Evolutionary conservation across 2,113 vertebrate species (phyloP).

Genomic region (Ciconia boyciana): DNA sequence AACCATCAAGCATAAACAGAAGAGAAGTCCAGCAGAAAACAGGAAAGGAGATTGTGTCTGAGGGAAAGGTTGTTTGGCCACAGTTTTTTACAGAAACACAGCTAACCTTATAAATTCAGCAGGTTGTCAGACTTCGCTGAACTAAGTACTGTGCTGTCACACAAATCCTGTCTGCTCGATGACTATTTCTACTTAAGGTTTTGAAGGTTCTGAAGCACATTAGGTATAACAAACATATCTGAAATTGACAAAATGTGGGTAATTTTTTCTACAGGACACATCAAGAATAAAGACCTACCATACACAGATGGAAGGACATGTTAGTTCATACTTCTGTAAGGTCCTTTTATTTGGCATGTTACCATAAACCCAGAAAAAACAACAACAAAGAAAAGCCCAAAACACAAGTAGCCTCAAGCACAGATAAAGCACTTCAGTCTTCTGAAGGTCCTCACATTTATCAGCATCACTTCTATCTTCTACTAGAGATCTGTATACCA

Average conservation of each 20-base stretch:
- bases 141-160: neutral
- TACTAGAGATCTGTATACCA: neutral
- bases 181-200: neutral
- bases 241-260: neutral
- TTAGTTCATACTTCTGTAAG: neutral
- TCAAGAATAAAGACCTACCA: neutral
- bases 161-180: neutral
- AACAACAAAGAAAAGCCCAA: neutral
- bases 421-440: neutral
- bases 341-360: neutral
- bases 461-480: neutral
- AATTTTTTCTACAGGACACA: neutral
- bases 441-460: neutral
- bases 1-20: neutral
- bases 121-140: neutral
- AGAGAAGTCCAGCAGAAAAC: neutral
- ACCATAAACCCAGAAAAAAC: neutral
- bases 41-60: neutral
- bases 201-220: neutral
- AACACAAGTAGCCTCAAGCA: neutral
- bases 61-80: neutral
- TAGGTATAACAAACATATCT: neutral
- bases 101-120: neutral
- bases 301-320: fast-evolving
- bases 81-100: neutral